A percentile compares a stretch with the other conserved stretches of the same genome.
Conservation (phyloP, 2,113 vertebrate genomes). For the Varanus komodoensis region DNA sequence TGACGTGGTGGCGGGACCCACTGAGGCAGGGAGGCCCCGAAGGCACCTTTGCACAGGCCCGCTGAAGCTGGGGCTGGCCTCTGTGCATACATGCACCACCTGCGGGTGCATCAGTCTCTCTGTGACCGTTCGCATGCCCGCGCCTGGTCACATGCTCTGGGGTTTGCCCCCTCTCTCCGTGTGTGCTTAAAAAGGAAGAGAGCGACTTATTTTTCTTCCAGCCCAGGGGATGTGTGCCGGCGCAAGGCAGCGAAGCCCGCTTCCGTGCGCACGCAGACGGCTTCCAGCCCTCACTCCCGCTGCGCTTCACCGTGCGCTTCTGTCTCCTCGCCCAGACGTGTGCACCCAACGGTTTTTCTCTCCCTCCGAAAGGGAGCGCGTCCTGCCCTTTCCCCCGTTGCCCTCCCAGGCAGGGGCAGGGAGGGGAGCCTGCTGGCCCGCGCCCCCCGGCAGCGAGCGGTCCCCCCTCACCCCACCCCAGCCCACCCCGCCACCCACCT, state of each 20-base stretch:
- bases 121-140: too few species aligned
- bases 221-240: background rate
- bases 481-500: background rate
- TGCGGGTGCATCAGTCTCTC: background rate
- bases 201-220: too few species aligned
- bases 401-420: background rate
- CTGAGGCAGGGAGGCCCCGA: too few species aligned
- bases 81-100: background rate
- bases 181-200: background rate
- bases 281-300: background rate
- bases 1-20: too few species aligned
- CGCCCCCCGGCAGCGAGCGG: background rate
- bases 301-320: background rate
- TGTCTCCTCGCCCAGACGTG: background rate
- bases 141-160: too few species aligned
- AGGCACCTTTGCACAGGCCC: too few species aligned
- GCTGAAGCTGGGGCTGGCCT: too few species aligned
- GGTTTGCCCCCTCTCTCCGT: too few species aligned
- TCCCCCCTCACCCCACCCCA: background rate
- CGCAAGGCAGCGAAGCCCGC: background rate
- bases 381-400: background rate
- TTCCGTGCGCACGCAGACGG: background rate
- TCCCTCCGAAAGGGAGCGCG: background rate
- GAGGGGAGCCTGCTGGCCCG: background rate
- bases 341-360: background rate